Percentiles rank a stretch among this genome's conserved stretches.
Conservation (phyloP, 1,140 invertebrate species). For the Holcopasites calliopsidis region DNA sequence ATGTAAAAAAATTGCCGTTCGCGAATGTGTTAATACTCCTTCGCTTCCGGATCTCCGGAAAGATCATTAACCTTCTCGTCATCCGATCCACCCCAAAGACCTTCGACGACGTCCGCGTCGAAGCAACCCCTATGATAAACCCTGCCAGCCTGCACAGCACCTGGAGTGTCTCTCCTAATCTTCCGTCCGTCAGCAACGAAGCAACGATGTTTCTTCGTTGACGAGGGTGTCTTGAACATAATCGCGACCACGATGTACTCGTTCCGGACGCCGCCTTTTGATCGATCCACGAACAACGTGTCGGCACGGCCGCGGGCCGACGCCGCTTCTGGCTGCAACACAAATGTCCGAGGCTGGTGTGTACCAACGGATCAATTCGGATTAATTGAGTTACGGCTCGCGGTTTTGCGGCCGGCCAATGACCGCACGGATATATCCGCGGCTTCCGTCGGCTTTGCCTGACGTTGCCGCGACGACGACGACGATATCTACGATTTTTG, state of each 20-base stretch:
- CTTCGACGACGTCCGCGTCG: too few relatives aligned
- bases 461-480: conserved; percentile 1
- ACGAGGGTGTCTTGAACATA: conserved; percentile 39
- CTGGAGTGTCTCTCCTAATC: conserved; percentile 7
- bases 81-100: too few relatives aligned
- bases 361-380: conserved; percentile 70
- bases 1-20: too few relatives aligned
- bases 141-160: neutral
- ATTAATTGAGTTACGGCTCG: conserved; percentile 76
- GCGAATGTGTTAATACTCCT: too few relatives aligned
- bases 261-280: neutral
- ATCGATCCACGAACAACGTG: conserved; percentile 38
- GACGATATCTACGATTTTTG: conserved; percentile 12
- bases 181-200: neutral
- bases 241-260: conserved; percentile 42
- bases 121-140: neutral
- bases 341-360: conserved; percentile 45
- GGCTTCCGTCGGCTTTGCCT: conserved; percentile 52
- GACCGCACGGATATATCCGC: conserved; percentile 69
- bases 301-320: neutral
- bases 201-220: conserved; percentile 29
- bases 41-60: too few relatives aligned
- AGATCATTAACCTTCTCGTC: too few relatives aligned
- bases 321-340: conserved; percentile 5
- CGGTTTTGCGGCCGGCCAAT: conserved; percentile 66